A percentile compares a stretch with the other conserved stretches of the same genome.
phyloP scores from a whole-genome alignment of 2,113 vertebrate species.

The Misgurnus mizolepis region DNA sequence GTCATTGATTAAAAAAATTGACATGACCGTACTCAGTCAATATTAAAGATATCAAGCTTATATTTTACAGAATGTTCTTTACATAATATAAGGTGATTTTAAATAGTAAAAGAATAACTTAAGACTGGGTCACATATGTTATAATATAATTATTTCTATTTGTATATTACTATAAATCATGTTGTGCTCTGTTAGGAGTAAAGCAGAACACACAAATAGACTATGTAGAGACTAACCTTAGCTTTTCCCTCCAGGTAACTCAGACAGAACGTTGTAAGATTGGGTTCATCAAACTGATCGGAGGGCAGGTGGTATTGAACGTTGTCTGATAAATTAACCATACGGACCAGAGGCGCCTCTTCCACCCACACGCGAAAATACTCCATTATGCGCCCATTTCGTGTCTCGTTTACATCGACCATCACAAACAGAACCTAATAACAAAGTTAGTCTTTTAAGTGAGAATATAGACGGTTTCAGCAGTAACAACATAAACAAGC shows the following conservation, averaged over 20 bases:
- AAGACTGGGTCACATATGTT: too few relatives aligned
- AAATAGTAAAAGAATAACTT: too few relatives aligned
- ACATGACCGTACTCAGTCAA: too few relatives aligned
- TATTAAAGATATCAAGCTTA: too few relatives aligned
- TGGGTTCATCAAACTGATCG: constrained; percentile 73
- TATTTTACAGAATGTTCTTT: too few relatives aligned
- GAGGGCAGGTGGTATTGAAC: constrained; percentile 86
- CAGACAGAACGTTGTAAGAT: constrained; percentile 76
- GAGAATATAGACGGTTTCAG: too few relatives aligned
- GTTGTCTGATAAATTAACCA: constrained; percentile 83
- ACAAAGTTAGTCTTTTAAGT: background rate
- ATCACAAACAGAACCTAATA: constrained; percentile 84
- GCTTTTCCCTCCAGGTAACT: constrained; percentile 80
- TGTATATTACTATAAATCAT: too few relatives aligned
- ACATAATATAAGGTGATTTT: too few relatives aligned
- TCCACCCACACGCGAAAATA: constrained; percentile 81
- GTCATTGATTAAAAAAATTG: too few relatives aligned
- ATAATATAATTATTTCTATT: too few relatives aligned
- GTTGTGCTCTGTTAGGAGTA: background rate
- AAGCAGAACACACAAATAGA: background rate
- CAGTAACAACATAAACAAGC: too few relatives aligned
- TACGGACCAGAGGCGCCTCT: constrained; percentile 79
- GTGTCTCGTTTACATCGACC: constrained; percentile 78
- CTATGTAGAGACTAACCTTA: constrained; percentile 73
- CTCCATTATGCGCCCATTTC: constrained; percentile 82